phyloP scores from a whole-genome alignment of 2,113 vertebrate species.

The Bos javanicus region DNA sequence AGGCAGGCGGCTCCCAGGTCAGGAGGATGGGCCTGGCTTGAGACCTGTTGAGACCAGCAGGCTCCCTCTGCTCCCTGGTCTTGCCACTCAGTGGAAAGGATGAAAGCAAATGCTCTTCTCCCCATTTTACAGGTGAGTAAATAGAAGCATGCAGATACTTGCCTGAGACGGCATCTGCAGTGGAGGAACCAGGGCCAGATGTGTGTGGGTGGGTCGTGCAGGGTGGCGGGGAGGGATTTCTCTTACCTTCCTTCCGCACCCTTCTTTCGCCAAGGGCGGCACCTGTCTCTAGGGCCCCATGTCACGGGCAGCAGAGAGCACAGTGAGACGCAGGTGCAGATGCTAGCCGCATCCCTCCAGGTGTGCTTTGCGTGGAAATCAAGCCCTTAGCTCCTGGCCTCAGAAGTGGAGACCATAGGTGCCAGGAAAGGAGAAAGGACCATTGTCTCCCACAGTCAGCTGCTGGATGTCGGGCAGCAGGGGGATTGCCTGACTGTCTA shows the following conservation, averaged over 20 bases:
- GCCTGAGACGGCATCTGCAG: background rate
- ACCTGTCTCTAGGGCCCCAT: background rate
- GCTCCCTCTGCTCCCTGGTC: background rate
- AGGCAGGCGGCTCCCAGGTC: background rate
- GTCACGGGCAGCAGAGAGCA: background rate
- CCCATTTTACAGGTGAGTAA: constrained; percentile 67
- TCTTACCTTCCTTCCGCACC: background rate
- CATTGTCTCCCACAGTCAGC: background rate
- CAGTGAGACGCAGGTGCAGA: background rate
- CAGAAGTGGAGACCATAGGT: background rate
- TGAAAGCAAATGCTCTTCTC: background rate
- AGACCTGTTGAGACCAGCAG: constrained; percentile 41
- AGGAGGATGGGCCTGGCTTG: background rate
- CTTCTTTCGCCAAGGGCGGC: background rate
- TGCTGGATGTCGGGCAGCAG: background rate
- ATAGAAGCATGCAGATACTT: constrained; percentile 42
- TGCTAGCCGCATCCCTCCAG: no score
- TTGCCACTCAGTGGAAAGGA: background rate
- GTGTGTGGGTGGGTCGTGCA: background rate
- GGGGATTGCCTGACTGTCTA: no score
- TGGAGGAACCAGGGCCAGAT: background rate
- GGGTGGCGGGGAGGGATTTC: background rate
- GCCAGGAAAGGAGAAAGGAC: background rate
- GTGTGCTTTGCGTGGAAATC: background rate
- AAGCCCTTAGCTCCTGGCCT: background rate